Conservation (phyloP, 2,113 vertebrate species). For the Sebastes fasciatus region DNA sequence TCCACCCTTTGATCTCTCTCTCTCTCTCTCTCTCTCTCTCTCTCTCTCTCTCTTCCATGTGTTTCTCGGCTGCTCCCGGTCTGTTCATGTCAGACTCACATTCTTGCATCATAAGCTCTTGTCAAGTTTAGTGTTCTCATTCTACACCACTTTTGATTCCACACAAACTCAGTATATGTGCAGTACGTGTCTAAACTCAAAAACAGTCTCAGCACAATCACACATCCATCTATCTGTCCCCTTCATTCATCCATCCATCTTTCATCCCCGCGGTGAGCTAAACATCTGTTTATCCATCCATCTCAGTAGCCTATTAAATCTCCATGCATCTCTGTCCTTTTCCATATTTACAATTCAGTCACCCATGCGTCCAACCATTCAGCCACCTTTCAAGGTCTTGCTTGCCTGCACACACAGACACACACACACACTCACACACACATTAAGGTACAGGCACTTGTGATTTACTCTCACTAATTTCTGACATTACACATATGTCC, state of each 20-base stretch:
- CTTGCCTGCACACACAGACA: neutral
- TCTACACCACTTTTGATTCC: neutral
- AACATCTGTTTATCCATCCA: conserved; percentile 67
- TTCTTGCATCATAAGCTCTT: neutral
- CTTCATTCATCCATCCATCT: conserved; percentile 13
- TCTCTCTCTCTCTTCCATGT: neutral
- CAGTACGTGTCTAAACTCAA: neutral
- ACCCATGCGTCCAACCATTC: conserved; percentile 33
- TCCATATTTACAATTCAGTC: conserved; percentile 51
- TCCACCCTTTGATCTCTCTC: conserved; percentile 1
- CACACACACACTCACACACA: neutral
- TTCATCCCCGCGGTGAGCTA: conserved; percentile 35
- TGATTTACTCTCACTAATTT: neutral
- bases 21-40: neutral
- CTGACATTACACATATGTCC: too few relatives aligned
- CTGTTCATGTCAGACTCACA: neutral
- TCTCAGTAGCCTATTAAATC: conserved; percentile 53
- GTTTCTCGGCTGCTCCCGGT: neutral
- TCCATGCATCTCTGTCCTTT: conserved; percentile 34
- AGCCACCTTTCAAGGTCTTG: conserved; percentile 12
- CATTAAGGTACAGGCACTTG: too few relatives aligned
- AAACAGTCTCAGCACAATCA: conserved; percentile 4
- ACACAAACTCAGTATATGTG: neutral
- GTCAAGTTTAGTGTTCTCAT: neutral
- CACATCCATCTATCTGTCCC: conserved; percentile 6